Conservation (phyloP, 2,797 vertebrate genomes). For the Onychomys leucogaster region DNA sequence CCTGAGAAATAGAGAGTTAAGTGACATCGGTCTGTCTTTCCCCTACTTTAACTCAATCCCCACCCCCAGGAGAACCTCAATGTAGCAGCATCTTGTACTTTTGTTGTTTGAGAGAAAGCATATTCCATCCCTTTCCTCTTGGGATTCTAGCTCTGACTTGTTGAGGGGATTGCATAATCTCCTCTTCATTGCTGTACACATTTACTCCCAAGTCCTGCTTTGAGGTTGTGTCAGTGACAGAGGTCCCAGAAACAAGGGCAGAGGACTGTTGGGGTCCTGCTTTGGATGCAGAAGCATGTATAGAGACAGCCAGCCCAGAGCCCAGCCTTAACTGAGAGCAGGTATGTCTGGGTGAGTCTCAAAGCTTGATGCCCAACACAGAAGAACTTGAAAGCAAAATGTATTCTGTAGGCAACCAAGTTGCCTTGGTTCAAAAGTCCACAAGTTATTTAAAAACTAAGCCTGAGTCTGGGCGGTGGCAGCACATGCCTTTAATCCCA, state of each 20-base stretch:
- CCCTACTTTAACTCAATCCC: background rate
- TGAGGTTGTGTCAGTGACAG: background rate
- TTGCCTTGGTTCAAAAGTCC: background rate
- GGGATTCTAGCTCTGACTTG: background rate
- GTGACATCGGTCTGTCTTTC: background rate
- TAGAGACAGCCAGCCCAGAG: background rate
- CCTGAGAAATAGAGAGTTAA: background rate
- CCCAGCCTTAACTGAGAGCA: background rate
- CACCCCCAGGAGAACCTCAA: background rate
- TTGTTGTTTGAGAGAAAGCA: background rate
- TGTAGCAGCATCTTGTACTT: background rate
- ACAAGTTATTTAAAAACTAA: background rate
- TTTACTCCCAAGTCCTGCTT: background rate
- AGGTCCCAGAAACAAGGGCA: background rate
- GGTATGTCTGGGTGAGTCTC: background rate
- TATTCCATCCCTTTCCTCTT: background rate
- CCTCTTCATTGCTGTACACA: background rate
- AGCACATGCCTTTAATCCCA: too few relatives aligned
- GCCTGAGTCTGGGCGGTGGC: too few relatives aligned
- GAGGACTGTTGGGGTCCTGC: background rate
- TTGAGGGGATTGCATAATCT: background rate
- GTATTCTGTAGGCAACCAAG: background rate
- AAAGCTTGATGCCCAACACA: background rate
- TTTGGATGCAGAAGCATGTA: background rate
- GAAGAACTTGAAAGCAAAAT: background rate